Conservation (phyloP, 1,140 invertebrate species). For the Galleria mellonella region DNA sequence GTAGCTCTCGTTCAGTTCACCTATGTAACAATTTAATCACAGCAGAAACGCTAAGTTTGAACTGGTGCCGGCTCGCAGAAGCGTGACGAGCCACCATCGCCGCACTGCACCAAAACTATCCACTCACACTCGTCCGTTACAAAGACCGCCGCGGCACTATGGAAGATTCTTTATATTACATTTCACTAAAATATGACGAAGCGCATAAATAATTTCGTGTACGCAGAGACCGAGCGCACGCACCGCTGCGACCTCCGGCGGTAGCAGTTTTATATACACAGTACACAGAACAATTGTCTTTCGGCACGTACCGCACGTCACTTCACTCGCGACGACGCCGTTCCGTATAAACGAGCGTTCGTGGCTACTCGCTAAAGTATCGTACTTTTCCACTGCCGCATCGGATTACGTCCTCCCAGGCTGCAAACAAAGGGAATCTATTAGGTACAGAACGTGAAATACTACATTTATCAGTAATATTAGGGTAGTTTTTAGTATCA, state of each 20-base stretch:
- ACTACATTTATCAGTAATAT: too few relatives aligned
- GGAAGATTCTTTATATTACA: neutral
- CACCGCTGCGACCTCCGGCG: too few relatives aligned
- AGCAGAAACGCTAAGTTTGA: slow-evolving; percentile 19
- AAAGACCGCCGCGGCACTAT: neutral
- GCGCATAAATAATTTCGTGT: neutral
- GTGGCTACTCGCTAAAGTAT: slow-evolving; percentile 63
- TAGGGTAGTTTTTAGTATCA: neutral
- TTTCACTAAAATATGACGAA: neutral
- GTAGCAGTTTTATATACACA: neutral
- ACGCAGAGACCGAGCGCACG: neutral
- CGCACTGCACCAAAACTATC: too few relatives aligned
- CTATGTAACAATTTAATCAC: slow-evolving; percentile 27
- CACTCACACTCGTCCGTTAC: too few relatives aligned
- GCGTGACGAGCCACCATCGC: too few relatives aligned
- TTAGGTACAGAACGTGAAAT: neutral
- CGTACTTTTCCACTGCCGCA: slow-evolving; percentile 60
- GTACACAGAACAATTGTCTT: neutral
- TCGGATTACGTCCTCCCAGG: slow-evolving; percentile 74
- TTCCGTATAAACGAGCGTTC: neutral
- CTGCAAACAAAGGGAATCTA: slow-evolving; percentile 39
- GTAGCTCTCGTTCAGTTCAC: slow-evolving; percentile 17
- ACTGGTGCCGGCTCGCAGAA: neutral
- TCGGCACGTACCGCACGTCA: neutral
- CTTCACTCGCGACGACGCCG: neutral